Evolutionary conservation across 2,888 invertebrate species (phyloP).

Genomic region (Acleris laterana): DNA sequence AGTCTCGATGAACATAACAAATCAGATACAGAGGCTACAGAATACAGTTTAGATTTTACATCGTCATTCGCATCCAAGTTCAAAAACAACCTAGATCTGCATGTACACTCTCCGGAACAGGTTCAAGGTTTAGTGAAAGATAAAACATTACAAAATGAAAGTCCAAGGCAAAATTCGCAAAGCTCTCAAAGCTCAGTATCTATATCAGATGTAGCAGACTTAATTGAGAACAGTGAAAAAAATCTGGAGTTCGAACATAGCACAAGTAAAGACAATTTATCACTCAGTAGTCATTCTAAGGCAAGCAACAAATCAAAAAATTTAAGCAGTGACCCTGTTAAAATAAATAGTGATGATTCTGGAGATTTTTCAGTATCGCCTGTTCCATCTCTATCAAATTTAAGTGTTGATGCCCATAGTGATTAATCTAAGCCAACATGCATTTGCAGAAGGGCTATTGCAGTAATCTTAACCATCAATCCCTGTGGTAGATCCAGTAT

Average conservation of each 20-base stretch:
- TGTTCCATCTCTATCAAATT: constrained; percentile 74
- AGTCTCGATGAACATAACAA: constrained; percentile 51
- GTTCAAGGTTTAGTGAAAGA: constrained; percentile 48
- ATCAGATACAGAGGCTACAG: constrained; percentile 62
- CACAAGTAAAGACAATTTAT: constrained; percentile 48
- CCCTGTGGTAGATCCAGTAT: too few species aligned
- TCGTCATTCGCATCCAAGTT: constrained; percentile 57
- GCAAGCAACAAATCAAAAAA: constrained; percentile 37
- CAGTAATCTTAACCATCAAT: too few species aligned
- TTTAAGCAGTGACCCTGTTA: constrained; percentile 47
- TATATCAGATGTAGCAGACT: constrained; percentile 75
- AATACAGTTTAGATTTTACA: constrained; percentile 74
- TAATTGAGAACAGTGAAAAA: constrained; percentile 67
- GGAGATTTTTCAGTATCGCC: constrained; percentile 76
- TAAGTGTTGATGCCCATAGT: constrained; percentile 77
- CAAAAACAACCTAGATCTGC: constrained; percentile 46
- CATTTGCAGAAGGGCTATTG: too few species aligned
- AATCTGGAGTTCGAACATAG: constrained; percentile 53
- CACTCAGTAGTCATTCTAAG: constrained; percentile 16
- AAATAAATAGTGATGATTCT: constrained; percentile 67
- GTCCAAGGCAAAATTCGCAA: constrained; percentile 61
- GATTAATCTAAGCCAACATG: constrained; percentile 50
- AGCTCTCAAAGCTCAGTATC: constrained; percentile 73
- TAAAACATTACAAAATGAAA: constrained; percentile 51
- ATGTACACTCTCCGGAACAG: constrained; percentile 41